Evolutionary conservation across 2,797 vertebrate species (phyloP).

Genomic region (Chelonia mydas): DNA sequence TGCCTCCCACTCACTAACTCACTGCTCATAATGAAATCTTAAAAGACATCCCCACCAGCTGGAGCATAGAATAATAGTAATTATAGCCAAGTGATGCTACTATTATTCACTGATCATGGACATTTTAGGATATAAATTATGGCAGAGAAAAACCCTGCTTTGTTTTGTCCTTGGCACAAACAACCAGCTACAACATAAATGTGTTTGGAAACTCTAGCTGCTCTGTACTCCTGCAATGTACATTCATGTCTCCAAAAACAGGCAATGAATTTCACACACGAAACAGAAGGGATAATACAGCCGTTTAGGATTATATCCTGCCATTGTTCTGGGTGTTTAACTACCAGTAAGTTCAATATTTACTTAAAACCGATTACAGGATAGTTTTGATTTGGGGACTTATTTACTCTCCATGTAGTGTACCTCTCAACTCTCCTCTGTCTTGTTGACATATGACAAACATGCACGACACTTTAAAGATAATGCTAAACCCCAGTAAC

Average conservation of each 20-base stretch:
- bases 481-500: not conserved
- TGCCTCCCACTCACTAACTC: not conserved
- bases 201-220: not conserved
- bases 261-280: not conserved
- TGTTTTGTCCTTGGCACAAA: not conserved
- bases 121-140: not conserved
- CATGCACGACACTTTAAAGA: not conserved
- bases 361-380: not conserved
- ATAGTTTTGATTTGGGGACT: not conserved
- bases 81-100: no score
- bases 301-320: not conserved
- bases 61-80: not conserved
- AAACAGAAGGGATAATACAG: not conserved
- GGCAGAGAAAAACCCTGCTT: not conserved
- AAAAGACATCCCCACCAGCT: not conserved
- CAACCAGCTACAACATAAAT: not conserved
- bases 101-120: not conserved
- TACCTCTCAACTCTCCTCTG: not conserved
- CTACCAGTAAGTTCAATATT: not conserved
- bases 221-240: not conserved
- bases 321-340: not conserved
- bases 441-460: fast-evolving
- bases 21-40: not conserved
- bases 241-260: not conserved
- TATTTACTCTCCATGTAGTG: not conserved